phyloP scores from a whole-genome alignment of 2,797 vertebrate species.

The Numenius phaeopus region DNA sequence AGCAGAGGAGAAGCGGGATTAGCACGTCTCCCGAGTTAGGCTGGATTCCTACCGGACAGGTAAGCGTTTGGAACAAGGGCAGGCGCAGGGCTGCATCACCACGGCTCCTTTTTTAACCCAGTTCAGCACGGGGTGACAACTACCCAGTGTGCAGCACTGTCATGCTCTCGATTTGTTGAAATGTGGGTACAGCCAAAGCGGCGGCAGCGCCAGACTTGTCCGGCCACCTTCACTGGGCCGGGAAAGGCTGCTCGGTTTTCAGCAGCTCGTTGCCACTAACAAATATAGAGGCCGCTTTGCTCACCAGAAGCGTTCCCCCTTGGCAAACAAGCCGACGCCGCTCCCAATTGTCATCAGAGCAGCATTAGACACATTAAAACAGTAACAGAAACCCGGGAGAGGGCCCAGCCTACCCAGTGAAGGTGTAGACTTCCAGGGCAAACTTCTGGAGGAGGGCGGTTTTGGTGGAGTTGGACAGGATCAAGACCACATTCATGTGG shows the following conservation, averaged over 20 bases:
- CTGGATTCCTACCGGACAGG: background rate
- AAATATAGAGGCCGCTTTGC: fast-evolving
- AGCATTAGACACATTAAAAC: background rate
- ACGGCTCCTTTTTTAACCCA: background rate
- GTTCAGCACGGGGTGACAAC: background rate
- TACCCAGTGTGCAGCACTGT: fast-evolving
- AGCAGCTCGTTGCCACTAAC: background rate
- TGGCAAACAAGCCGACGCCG: fast-evolving
- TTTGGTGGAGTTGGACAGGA: slow-evolving; percentile 91
- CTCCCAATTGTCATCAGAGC: background rate
- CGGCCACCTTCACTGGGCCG: fast-evolving
- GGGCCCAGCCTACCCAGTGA: slow-evolving; percentile 88
- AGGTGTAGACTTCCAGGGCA: slow-evolving; percentile 94
- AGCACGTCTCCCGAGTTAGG: fast-evolving
- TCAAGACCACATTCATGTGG: slow-evolving; percentile 97
- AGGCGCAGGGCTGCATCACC: background rate
- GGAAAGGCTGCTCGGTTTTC: fast-evolving
- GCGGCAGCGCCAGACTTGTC: background rate
- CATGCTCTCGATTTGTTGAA: fast-evolving
- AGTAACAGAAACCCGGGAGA: background rate
- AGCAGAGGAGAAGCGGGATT: background rate
- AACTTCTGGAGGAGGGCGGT: slow-evolving; percentile 95
- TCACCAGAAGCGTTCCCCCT: fast-evolving
- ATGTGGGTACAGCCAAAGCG: fast-evolving
- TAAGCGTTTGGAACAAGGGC: background rate